Conservation (phyloP, 2,888 invertebrate genomes). For the Taenaris catops region DNA sequence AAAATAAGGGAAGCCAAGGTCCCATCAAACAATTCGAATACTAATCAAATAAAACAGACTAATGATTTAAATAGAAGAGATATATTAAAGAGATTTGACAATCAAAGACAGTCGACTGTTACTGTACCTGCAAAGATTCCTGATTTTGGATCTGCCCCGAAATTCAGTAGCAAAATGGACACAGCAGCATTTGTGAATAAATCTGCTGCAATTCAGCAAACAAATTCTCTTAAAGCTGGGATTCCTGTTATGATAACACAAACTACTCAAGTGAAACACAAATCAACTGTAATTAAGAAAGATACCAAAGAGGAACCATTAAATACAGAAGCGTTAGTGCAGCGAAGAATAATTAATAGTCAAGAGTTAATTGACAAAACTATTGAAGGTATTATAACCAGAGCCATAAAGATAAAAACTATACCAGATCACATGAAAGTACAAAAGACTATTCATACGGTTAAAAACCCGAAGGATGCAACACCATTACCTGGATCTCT, state of each 20-base stretch:
- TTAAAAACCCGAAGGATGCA: slow-evolving; percentile 31
- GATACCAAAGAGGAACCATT: slow-evolving; percentile 28
- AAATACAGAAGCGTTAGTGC: slow-evolving; percentile 30
- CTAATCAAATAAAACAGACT: slow-evolving; percentile 65
- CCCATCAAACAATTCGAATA: slow-evolving; percentile 42
- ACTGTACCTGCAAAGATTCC: slow-evolving; percentile 42
- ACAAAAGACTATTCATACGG: slow-evolving; percentile 17
- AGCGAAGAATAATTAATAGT: slow-evolving; percentile 50
- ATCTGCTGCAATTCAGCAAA: slow-evolving; percentile 14
- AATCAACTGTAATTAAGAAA: slow-evolving; percentile 31
- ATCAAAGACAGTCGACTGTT: slow-evolving; percentile 52
- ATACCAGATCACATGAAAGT: slow-evolving; percentile 33
- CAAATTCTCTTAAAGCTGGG: slow-evolving; percentile 15
- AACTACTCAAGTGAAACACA: slow-evolving; percentile 24
- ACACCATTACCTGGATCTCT: slow-evolving; percentile 34
- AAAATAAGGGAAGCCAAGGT: slow-evolving; percentile 62
- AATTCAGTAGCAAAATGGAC: slow-evolving; percentile 44
- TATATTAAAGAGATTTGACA: slow-evolving; percentile 64
- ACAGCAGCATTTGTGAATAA: slow-evolving; percentile 43
- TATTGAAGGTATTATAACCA: slow-evolving; percentile 63
- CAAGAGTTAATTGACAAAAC: slow-evolving; percentile 67
- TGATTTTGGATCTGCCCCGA: slow-evolving; percentile 36
- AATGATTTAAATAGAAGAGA: slow-evolving; percentile 70
- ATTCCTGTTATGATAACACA: slow-evolving; percentile 14
- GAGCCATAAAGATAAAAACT: slow-evolving; percentile 39